A percentile compares a stretch with the other conserved stretches of the same genome.
These are phyloP conservation scores for Moxostoma hubbsi DNA, from an alignment of 2,797 vertebrate genomes.

Conservation along the genomic window DNA sequence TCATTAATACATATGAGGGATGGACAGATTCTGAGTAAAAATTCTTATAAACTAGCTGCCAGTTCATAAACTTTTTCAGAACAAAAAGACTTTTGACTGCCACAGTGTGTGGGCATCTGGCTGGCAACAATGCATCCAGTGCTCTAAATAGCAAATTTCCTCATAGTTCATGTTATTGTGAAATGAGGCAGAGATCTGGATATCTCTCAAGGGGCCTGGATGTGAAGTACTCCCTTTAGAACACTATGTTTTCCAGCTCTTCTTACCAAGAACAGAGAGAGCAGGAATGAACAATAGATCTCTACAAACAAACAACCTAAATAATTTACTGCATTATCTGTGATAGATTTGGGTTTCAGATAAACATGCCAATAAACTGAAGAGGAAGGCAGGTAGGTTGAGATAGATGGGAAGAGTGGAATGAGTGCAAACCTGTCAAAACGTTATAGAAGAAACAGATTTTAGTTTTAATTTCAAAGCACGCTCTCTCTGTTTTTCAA, in stretches of 20 bases:
- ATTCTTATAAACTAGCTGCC: conserved; percentile 1
- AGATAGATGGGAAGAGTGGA: neutral
- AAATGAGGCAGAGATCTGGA: conserved; percentile 24
- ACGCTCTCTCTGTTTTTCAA: neutral
- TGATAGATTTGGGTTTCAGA: neutral
- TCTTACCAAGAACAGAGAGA: neutral
- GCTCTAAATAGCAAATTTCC: conserved; percentile 10
- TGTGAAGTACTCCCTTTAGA: conserved; percentile 11
- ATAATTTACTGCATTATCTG: neutral
- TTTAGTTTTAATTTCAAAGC: conserved; percentile 27
- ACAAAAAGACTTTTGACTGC: conserved; percentile 26
- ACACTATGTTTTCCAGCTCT: neutral
- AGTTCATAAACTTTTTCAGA: neutral
- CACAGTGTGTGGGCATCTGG: neutral
- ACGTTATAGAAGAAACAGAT: conserved; percentile 8
- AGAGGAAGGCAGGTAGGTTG: neutral
- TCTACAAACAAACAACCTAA: neutral
- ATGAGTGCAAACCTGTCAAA: neutral
- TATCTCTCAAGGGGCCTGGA: conserved; percentile 21
- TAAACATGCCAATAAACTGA: neutral
- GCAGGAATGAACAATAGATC: neutral
- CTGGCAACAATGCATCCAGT: neutral
- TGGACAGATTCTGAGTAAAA: neutral
- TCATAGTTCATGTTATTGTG: conserved; percentile 27
- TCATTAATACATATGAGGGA: conserved; percentile 3